phyloP scores from a whole-genome alignment of 2,888 invertebrate species.

The Bursaphelenchus okinawaensis region DNA sequence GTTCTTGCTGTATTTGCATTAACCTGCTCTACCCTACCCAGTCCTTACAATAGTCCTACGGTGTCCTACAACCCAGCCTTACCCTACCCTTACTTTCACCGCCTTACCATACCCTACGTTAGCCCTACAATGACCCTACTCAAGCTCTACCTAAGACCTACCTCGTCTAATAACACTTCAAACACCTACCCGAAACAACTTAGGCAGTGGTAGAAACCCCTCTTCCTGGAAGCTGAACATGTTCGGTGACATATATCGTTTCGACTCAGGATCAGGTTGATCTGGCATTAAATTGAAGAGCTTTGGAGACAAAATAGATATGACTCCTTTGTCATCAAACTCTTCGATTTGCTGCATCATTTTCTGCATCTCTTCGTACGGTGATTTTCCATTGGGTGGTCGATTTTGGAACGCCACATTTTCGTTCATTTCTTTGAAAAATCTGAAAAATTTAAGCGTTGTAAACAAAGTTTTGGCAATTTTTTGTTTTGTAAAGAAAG shows the following conservation, averaged over 20 bases:
- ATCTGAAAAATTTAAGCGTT: neutral
- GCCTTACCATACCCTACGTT: too few species aligned
- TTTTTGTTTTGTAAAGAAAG: too few species aligned
- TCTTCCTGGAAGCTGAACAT: conserved; percentile 10
- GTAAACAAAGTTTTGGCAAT: too few species aligned
- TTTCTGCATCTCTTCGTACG: neutral
- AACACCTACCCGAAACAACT: neutral
- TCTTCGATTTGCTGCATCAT: neutral
- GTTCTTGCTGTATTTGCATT: too few species aligned
- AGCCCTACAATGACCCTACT: too few species aligned
- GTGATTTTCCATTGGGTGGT: neutral
- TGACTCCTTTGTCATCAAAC: conserved; percentile 9
- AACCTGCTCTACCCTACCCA: too few species aligned
- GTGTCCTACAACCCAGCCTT: too few species aligned
- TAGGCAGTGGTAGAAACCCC: conserved; percentile 8
- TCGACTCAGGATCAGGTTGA: conserved; percentile 10
- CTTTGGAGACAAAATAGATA: conserved; percentile 3
- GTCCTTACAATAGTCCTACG: too few species aligned
- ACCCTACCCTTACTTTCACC: too few species aligned
- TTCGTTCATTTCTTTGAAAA: conserved; percentile 2
- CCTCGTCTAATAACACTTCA: too few species aligned
- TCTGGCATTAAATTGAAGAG: conserved; percentile 7
- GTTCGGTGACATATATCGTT: conserved; percentile 9
- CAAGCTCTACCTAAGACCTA: too few species aligned
- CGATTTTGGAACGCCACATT: neutral